Evolutionary conservation across 2,113 vertebrate genomes (phyloP).

Genomic region (Nibea coibor): DNA sequence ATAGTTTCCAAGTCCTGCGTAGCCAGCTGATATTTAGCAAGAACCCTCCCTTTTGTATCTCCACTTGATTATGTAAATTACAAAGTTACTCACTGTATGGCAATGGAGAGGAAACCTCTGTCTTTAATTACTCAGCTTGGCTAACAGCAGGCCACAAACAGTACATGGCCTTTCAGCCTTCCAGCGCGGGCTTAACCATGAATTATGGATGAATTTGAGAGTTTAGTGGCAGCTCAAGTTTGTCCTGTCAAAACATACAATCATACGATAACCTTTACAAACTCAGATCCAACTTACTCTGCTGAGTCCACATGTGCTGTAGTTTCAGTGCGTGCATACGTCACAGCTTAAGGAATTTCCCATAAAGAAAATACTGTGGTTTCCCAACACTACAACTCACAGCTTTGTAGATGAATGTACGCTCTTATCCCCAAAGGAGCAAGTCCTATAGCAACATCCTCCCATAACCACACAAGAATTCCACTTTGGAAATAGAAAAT

Average conservation of each 20-base stretch:
- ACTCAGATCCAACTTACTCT: not conserved
- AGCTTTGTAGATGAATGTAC: not conserved
- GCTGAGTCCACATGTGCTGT: not conserved
- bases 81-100: slow-evolving; percentile 2
- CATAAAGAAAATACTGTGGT: slow-evolving; percentile 16
- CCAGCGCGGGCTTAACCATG: slow-evolving; percentile 15
- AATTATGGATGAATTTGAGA: slow-evolving; percentile 48
- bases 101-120: slow-evolving; percentile 31
- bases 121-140: slow-evolving; percentile 63
- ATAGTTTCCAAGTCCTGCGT: not conserved
- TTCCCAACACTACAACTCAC: slow-evolving; percentile 1
- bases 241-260: slow-evolving; percentile 10
- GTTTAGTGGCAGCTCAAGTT: slow-evolving; percentile 14
- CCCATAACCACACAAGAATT: not conserved
- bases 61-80: slow-evolving; percentile 43
- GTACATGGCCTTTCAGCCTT: slow-evolving; percentile 11
- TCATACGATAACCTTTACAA: not conserved
- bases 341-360: slow-evolving; percentile 2
- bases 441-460: not conserved
- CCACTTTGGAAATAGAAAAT: not conserved
- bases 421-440: not conserved
- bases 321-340: not conserved
- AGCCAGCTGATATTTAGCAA: slow-evolving; percentile 4
- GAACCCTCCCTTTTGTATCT: slow-evolving; percentile 11
- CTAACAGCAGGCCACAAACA: slow-evolving; percentile 44